A percentile compares a stretch with the other conserved stretches of the same genome.
These are phyloP conservation scores for Rhizomys pruinosus DNA, from an alignment of 2,113 vertebrate species.

Conservation along the genomic window DNA sequence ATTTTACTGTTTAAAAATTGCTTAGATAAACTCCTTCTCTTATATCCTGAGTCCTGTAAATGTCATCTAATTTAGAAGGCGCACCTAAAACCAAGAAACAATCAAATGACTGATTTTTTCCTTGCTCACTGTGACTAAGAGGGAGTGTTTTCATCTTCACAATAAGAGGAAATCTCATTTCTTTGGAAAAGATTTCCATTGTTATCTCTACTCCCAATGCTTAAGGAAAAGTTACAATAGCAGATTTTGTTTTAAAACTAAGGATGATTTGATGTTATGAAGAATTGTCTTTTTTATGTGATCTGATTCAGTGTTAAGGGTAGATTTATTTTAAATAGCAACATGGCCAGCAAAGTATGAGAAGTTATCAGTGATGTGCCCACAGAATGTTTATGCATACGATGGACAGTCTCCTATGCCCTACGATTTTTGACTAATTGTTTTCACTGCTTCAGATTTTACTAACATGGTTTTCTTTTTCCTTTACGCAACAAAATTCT, in stretches of 20 bases:
- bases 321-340: slow-evolving; percentile 55
- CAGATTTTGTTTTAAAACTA: slow-evolving; percentile 78
- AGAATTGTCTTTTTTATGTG: slow-evolving; percentile 14
- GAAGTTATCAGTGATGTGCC: neutral
- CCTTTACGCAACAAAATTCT: slow-evolving; percentile 26
- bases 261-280: slow-evolving; percentile 69
- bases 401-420: slow-evolving; percentile 17
- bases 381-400: neutral
- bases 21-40: slow-evolving; percentile 71
- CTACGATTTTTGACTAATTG: slow-evolving; percentile 43
- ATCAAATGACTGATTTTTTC: slow-evolving; percentile 63
- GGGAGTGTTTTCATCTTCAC: slow-evolving; percentile 85
- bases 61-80: slow-evolving; percentile 74
- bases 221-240: slow-evolving; percentile 83
- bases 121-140: slow-evolving; percentile 80
- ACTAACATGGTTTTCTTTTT: neutral
- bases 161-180: slow-evolving; percentile 88
- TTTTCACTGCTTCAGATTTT: slow-evolving; percentile 24
- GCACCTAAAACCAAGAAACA: slow-evolving; percentile 77
- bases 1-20: slow-evolving; percentile 25
- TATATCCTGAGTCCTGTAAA: slow-evolving; percentile 77
- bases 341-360: neutral
- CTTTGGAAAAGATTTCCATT: slow-evolving; percentile 81
- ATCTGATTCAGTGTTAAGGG: neutral
- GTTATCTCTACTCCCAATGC: slow-evolving; percentile 82